These are phyloP conservation scores for Heteromyza rotundicornis DNA, from an alignment of 2,888 invertebrate species.

Conservation along the genomic window DNA sequence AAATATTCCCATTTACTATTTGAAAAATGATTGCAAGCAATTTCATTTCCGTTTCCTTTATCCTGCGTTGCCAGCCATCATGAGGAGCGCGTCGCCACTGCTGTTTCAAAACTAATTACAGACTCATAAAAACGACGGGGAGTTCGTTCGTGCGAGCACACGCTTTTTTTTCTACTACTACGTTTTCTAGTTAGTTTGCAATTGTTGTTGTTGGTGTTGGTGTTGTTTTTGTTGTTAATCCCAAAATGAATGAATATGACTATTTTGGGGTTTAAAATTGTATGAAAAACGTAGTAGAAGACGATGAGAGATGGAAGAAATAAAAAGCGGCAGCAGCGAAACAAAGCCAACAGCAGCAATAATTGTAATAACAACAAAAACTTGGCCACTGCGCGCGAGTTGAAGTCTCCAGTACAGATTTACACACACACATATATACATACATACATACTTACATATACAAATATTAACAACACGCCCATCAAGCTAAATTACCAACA, in stretches of 20 bases:
- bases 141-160: slow-evolving; percentile 18
- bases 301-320: not conserved
- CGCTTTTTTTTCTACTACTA: not conserved
- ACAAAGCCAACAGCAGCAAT: not conserved
- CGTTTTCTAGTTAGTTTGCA: slow-evolving; percentile 13
- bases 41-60: slow-evolving; percentile 49
- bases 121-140: slow-evolving; percentile 49
- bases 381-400: not conserved
- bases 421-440: not conserved
- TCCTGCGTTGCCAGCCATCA: not conserved
- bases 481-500: slow-evolving; percentile 47
- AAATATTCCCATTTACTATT: slow-evolving; percentile 54
- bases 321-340: not conserved
- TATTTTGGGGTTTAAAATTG: not conserved
- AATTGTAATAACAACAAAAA: not conserved
- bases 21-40: slow-evolving; percentile 56
- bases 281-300: too few species aligned
- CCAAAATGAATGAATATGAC: slow-evolving; percentile 23
- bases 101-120: slow-evolving; percentile 50
- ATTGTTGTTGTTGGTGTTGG: slow-evolving; percentile 27
- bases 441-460: not conserved
- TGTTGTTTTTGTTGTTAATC: slow-evolving; percentile 17
- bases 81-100: slow-evolving; percentile 24
- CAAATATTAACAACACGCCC: slow-evolving; percentile 36
- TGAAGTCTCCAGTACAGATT: not conserved